phyloP scores from a whole-genome alignment of 2,797 vertebrate species.

The Nasua narica region DNA sequence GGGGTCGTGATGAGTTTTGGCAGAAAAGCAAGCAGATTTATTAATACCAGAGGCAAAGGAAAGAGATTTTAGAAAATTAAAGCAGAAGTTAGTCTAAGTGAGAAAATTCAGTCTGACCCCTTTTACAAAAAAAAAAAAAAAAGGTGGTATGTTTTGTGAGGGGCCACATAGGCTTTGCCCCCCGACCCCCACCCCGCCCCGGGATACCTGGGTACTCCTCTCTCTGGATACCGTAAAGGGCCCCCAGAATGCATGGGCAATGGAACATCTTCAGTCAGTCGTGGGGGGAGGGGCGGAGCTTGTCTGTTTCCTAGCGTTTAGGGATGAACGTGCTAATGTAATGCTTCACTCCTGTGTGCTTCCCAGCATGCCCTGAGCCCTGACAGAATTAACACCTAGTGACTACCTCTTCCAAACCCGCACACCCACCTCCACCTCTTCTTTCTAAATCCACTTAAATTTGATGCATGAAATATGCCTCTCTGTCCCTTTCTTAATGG shows the following conservation, averaged over 20 bases:
- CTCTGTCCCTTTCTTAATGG: not conserved
- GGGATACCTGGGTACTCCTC: not conserved
- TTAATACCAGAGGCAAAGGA: constrained; percentile 69
- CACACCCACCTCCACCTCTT: not conserved
- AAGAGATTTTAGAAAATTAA: constrained; percentile 67
- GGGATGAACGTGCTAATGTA: not conserved
- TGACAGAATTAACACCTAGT: not conserved
- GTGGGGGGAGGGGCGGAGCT: not conserved
- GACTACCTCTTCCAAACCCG: not conserved
- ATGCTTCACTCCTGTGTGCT: not conserved
- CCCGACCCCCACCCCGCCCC: not conserved
- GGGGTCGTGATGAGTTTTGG: constrained; percentile 70
- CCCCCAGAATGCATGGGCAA: not conserved
- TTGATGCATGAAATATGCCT: not conserved
- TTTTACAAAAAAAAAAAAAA: not conserved
- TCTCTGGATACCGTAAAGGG: not conserved
- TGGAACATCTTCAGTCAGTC: too few species aligned
- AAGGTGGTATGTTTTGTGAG: not conserved
- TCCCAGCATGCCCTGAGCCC: not conserved
- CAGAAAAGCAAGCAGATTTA: constrained; percentile 66
- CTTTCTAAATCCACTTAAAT: constrained; percentile 43
- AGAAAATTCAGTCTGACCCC: constrained; percentile 66
- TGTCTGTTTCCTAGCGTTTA: not conserved
- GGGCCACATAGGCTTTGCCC: not conserved
- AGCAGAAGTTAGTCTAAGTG: constrained; percentile 51